Percentiles rank a stretch among this genome's conserved stretches.
Conservation (phyloP, 2,113 vertebrate genomes). For the Vulpes lagopus region DNA sequence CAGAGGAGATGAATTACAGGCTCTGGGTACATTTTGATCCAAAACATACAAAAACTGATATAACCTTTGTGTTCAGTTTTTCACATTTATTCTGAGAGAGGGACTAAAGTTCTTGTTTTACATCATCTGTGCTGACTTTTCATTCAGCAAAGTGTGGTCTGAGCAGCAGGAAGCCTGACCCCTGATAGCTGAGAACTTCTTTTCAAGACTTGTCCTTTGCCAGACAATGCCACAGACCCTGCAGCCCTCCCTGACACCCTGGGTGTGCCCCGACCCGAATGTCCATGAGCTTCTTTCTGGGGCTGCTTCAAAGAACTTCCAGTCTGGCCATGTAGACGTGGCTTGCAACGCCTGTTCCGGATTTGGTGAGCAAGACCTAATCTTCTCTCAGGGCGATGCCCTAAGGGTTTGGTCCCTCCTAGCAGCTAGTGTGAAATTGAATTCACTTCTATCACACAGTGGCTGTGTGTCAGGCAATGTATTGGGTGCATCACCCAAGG, state of each 20-base stretch:
- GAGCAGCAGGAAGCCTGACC: not conserved
- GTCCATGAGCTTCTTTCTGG: not conserved
- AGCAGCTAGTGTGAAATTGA: not conserved
- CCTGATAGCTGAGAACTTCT: not conserved
- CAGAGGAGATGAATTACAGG: rapidly evolving
- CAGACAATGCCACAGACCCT: rapidly evolving
- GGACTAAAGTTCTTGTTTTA: no score
- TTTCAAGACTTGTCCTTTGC: not conserved
- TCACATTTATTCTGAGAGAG: not conserved
- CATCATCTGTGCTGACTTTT: no score
- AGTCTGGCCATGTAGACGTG: not conserved
- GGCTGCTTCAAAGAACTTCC: not conserved
- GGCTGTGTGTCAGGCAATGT: rapidly evolving
- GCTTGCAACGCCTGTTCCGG: not conserved
- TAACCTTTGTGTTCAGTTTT: rapidly evolving
- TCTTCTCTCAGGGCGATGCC: rapidly evolving
- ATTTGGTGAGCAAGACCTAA: not conserved
- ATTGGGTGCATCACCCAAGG: rapidly evolving
- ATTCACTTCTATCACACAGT: rapidly evolving
- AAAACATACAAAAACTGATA: rapidly evolving
- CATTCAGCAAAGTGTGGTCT: rapidly evolving
- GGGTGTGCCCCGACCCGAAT: no score
- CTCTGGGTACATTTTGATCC: not conserved
- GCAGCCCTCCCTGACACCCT: not conserved
- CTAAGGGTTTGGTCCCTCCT: not conserved